Percentiles rank a stretch among this genome's conserved stretches.
phyloP scores from a whole-genome alignment of 2,888 invertebrate genomes.

The Lamproptera curius region DNA sequence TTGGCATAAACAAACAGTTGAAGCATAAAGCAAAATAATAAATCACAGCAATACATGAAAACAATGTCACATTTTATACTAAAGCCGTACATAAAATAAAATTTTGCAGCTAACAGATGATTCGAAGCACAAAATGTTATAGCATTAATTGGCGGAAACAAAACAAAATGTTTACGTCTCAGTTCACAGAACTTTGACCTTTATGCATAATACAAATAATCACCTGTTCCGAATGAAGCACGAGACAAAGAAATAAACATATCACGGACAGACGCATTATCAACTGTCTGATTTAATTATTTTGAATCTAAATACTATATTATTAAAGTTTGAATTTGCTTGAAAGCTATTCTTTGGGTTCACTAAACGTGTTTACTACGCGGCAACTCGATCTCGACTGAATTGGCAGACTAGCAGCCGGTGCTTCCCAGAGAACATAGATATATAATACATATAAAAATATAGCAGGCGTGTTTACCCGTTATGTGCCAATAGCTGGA shows the following conservation, averaged over 20 bases:
- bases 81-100: background rate
- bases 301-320: background rate
- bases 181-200: background rate
- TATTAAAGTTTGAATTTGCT: background rate
- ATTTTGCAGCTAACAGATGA: background rate
- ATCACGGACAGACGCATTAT: slow-evolving; percentile 19
- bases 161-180: background rate
- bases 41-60: background rate
- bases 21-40: background rate
- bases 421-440: too few relatives aligned
- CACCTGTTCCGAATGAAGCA: slow-evolving; percentile 25
- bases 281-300: background rate
- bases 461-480: background rate
- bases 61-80: too few relatives aligned
- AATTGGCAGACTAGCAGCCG: background rate
- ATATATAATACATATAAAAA: too few relatives aligned
- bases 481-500: background rate
- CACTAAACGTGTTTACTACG: background rate
- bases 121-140: background rate
- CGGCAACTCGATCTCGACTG: slow-evolving; percentile 5
- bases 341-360: background rate
- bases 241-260: slow-evolving; percentile 22
- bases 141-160: background rate
- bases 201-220: slow-evolving; percentile 5
- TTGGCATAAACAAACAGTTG: too few relatives aligned